Evolutionary conservation across 2,797 vertebrate genomes (phyloP), one percentile per base, ranked within the genome.

Genomic region (Echeneis naucrates): DNA sequence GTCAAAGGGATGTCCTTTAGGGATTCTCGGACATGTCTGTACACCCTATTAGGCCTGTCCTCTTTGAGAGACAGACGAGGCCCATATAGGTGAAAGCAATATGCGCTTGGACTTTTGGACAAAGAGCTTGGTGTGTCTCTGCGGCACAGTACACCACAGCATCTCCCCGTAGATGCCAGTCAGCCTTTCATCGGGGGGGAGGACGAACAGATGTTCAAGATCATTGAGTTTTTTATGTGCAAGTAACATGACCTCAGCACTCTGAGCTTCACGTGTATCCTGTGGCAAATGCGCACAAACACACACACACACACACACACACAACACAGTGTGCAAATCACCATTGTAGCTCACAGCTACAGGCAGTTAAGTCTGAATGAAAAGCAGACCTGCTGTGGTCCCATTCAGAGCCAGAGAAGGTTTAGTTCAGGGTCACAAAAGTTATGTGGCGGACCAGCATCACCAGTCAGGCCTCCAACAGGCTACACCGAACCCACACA

Each of bases 141-240:
- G 75, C 50, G 0, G 77, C 78, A 56, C 68, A 74, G 64, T 80
- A 82, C 83, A 83, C 74, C 85, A 61, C 84, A 64, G 72, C 77
- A 50, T 58, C 64, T 81, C 78, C 68, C 72, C 53, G 66, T 80
- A 86, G 80, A 88, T 78, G 83, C 80, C 81, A 56, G 65, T 76
- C 73, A 51, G 58, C 68, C 86, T 86, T 81, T 88, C 87, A 85
- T 72, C 57, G 14, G 35, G 40, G 60, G 54, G 35, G 7, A 59
- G 61, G 68, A 88, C 37, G 63, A 77, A 68, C 90, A 92, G 86
- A 92, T 92, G 91, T 89, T 88, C 88, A 85, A 89, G 84, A 92
- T 92, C 90, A 90, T 76, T 81, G 80, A 85, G 80, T 50, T 83
- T 86, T 87, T 78, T 72, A 83, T 83, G 72, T 82, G 73, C 65